Evolutionary conservation across 2,797 vertebrate genomes (phyloP).

Genomic region (Synaphobranchus kaupii): DNA sequence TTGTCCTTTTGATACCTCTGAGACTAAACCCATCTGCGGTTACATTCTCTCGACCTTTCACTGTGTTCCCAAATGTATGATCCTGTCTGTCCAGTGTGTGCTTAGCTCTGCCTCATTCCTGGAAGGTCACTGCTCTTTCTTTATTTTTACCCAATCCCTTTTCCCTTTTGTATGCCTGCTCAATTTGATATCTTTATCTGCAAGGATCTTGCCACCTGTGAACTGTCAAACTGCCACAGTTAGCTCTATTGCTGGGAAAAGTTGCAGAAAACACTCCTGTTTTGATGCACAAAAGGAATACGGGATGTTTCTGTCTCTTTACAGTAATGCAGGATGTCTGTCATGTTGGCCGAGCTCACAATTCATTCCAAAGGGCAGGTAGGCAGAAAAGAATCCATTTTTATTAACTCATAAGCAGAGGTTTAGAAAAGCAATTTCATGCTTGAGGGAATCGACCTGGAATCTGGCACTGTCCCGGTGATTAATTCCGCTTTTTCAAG

Average conservation of each 20-base stretch:
- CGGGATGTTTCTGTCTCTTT: background rate
- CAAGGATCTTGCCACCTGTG: background rate
- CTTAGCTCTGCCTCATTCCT: conserved; percentile 2
- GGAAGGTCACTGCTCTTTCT: conserved; percentile 17
- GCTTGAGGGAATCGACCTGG: conserved; percentile 64
- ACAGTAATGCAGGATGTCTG: conserved; percentile 18
- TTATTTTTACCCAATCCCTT: background rate
- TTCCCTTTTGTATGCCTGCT: background rate
- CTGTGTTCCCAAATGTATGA: background rate
- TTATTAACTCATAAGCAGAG: conserved; percentile 70
- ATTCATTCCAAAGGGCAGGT: conserved; percentile 49
- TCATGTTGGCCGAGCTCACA: conserved; percentile 19
- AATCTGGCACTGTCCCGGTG: conserved; percentile 65
- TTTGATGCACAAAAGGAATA: background rate
- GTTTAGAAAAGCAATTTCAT: conserved; percentile 78
- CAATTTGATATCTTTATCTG: background rate
- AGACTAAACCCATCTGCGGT: background rate
- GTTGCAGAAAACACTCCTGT: background rate
- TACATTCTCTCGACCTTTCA: background rate
- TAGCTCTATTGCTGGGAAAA: background rate
- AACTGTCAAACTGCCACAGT: background rate
- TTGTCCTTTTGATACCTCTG: conserved; percentile 21
- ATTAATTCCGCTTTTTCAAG: conserved; percentile 74
- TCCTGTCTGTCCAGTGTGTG: conserved; percentile 1
- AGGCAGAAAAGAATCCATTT: conserved; percentile 61